These are phyloP conservation scores for Cephalopholis sonnerati DNA, from an alignment of 2,113 vertebrate genomes.

Conservation along the genomic window DNA sequence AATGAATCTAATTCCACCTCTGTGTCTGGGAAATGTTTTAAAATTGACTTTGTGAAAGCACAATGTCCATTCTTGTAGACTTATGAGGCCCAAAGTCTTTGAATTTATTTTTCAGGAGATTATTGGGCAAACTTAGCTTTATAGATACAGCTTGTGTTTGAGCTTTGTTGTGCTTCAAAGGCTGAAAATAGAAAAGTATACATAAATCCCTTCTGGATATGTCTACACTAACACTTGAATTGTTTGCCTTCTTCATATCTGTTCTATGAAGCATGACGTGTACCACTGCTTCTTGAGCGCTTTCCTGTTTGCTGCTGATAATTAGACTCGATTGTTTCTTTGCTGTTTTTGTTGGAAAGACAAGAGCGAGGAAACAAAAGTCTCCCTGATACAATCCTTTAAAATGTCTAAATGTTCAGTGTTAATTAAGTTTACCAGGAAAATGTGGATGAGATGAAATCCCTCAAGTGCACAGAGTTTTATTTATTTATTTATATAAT, in stretches of 20 bases:
- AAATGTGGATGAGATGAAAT: constrained; percentile 28
- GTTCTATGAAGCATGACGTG: background rate
- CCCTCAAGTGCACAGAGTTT: background rate
- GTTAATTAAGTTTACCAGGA: constrained; percentile 1
- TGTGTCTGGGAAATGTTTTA: constrained; percentile 57
- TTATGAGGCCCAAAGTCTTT: constrained; percentile 33
- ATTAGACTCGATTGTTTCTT: constrained; percentile 3
- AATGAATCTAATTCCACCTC: constrained; percentile 63
- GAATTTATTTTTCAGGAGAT: constrained; percentile 43
- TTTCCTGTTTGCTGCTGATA: constrained; percentile 31
- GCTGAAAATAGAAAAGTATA: constrained; percentile 34
- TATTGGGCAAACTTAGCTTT: constrained; percentile 29
- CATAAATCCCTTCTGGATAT: constrained; percentile 21
- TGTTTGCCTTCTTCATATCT: constrained; percentile 9
- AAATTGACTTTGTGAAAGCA: constrained; percentile 64
- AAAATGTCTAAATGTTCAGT: background rate
- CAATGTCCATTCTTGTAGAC: constrained; percentile 43
- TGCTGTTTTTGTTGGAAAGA: background rate
- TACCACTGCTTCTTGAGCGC: background rate
- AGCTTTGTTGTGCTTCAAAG: background rate
- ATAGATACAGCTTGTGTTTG: constrained; percentile 36
- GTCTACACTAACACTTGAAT: constrained; percentile 19
- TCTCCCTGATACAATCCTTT: background rate
- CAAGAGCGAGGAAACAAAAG: background rate
- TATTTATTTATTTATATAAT: too few relatives aligned